These are phyloP conservation scores for Microcebus lehilahytsara DNA, from an alignment of 2,113 vertebrate species.

Conservation along the genomic window DNA sequence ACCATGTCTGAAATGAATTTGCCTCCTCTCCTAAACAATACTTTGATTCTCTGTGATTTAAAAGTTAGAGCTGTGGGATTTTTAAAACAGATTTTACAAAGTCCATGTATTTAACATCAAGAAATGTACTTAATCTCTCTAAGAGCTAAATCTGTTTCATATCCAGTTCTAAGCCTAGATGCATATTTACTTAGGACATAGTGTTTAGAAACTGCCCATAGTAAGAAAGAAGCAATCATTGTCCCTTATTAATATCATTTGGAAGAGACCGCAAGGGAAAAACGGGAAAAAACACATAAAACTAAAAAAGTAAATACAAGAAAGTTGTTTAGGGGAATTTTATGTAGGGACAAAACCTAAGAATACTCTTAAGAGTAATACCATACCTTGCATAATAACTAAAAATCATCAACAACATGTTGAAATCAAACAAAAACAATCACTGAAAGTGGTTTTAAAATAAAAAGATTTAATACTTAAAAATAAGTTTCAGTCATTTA, in stretches of 20 bases:
- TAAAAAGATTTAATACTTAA: constrained; percentile 7
- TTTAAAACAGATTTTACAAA: background rate
- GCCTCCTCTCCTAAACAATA: background rate
- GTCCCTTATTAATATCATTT: background rate
- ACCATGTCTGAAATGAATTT: background rate
- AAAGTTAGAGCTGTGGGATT: background rate
- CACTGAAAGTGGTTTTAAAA: background rate
- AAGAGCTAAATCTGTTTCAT: background rate
- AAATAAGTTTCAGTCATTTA: background rate
- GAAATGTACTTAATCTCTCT: background rate
- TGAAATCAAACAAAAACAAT: constrained; percentile 28
- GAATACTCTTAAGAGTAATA: background rate
- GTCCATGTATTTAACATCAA: background rate
- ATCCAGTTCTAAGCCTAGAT: background rate
- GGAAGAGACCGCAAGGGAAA: background rate
- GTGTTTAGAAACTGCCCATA: background rate
- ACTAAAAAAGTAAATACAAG: constrained; percentile 11
- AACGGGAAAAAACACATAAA: background rate
- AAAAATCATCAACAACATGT: background rate
- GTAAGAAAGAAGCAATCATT: background rate
- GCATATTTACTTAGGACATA: background rate
- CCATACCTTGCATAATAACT: background rate
- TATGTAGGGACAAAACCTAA: background rate
- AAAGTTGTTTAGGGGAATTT: background rate
- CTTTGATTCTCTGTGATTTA: background rate